Base-by-base conservation (phyloP, 37 sponge, comb jelly and placozoan species). In the Oscarella lobularis region DNA sequence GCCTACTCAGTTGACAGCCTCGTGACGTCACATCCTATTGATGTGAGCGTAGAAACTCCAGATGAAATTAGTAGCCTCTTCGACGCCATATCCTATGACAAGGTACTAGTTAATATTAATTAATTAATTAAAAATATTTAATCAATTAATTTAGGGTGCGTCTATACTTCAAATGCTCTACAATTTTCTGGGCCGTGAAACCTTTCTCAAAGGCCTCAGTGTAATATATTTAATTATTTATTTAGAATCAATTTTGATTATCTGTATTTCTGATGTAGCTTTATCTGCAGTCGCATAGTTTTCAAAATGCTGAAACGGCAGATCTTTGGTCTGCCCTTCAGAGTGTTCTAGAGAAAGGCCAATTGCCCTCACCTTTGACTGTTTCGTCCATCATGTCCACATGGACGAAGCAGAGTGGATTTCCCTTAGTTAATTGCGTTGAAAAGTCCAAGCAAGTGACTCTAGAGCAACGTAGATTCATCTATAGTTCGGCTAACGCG, bases 61-160 rank as follows among this genome's bases (percentile, higher is more conserved):
- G 83, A 82, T 66, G 87, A 97, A 41, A 93, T 93, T 38, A 90
- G 83, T 33, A 83, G 82, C 37, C 83, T 88, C 74, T 97, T 97
- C 78, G 99, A 97, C 75, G 67, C 87, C 35, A 97, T 97, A 54
- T 93, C 94, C 2, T 97, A 97, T 81, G 74, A 79, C 37, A 95
- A 95, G 85, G 96, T 95, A 2, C 40, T 1, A 2, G 1, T 3
- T 1, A n/a, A 75, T 30, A 3, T 79, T 27, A 76, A 79, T 75
- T 2, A 1, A 29, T 3, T 77, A n/a, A n/a, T n/a, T n/a, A n/a
- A n/a, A n/a, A n/a, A n/a, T n/a, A n/a, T n/a, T n/a, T n/a, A n/a
- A n/a, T n/a, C n/a, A n/a, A n/a, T 76, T 33, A n/a, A 32, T 76
- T 71, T 39, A 93, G 90, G 94, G 90, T 68, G 90, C 83, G 1